Conservation (phyloP, 2,888 invertebrate genomes). For the Punctoribates punctum region DNA sequence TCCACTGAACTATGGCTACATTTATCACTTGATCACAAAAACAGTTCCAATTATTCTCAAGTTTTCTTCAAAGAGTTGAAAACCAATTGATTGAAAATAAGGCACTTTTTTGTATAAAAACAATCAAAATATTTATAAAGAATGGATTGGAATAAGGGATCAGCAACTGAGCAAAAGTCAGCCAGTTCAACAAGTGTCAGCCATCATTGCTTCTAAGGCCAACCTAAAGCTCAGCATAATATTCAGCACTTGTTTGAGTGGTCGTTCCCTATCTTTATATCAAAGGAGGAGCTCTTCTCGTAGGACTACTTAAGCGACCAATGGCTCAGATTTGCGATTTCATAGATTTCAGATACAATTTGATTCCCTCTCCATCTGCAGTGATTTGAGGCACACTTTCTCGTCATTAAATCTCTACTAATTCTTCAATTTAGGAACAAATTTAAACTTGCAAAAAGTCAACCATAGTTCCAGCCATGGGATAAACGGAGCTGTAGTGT, state of each 20-base stretch:
- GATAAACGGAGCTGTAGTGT: too few species aligned
- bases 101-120: neutral
- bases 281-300: constrained; percentile 3
- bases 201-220: neutral
- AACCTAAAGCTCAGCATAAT: neutral
- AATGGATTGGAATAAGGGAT: neutral
- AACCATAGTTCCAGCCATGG: too few species aligned
- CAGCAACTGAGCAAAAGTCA: constrained; percentile 12
- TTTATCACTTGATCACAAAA: neutral
- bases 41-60: neutral
- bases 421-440: too few species aligned
- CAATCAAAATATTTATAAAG: neutral
- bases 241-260: neutral
- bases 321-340: neutral
- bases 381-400: neutral
- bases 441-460: too few species aligned
- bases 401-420: too few species aligned
- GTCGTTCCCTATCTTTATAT: neutral
- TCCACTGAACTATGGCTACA: neutral
- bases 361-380: neutral
- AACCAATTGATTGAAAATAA: neutral
- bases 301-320: neutral
- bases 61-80: neutral
- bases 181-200: constrained; percentile 32
- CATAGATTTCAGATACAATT: neutral